Conservation (phyloP, 2,113 vertebrate species). For the Antechinus flavipes region DNA sequence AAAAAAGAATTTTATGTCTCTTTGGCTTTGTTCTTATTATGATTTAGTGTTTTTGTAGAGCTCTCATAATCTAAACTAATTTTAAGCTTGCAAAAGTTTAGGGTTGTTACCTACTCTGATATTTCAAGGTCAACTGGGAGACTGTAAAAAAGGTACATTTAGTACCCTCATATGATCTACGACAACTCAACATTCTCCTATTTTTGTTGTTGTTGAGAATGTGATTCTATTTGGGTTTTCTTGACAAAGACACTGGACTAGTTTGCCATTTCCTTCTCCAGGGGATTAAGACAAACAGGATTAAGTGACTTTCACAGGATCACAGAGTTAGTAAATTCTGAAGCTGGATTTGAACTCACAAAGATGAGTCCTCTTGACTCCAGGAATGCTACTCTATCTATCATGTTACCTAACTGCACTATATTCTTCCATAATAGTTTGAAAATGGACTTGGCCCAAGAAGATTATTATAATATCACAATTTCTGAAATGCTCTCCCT, state of each 20-base stretch:
- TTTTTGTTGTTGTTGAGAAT: neutral
- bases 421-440: neutral
- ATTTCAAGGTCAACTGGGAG: neutral
- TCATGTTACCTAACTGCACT: no score
- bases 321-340: neutral
- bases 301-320: neutral
- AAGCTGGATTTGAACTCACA: no score
- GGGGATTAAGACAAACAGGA: neutral
- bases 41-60: neutral
- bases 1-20: neutral
- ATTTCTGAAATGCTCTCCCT: neutral
- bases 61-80: neutral
- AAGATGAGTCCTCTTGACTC: neutral
- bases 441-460: neutral
- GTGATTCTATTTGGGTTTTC: neutral
- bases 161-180: neutral
- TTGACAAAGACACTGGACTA: neutral
- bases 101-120: neutral
- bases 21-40: constrained; percentile 32
- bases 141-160: neutral
- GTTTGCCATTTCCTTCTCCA: neutral
- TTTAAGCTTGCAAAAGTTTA: neutral
- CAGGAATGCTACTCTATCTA: neutral
- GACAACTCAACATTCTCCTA: neutral
- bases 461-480: neutral